These are phyloP conservation scores for Leucosticte australis DNA, from an alignment of 2,113 vertebrate species.

Conservation along the genomic window DNA sequence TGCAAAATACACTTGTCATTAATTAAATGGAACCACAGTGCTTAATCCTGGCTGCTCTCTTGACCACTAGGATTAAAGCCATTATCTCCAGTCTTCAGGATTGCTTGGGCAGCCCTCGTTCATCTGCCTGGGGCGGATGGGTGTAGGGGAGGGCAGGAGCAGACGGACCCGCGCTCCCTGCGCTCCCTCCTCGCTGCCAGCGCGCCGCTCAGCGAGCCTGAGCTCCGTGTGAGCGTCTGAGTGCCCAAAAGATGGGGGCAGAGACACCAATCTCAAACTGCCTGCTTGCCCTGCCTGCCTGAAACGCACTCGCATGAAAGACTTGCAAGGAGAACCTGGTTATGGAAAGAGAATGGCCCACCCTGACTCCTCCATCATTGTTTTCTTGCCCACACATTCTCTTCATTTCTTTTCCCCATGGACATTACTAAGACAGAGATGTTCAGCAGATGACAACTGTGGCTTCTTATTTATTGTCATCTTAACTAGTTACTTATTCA, in stretches of 20 bases:
- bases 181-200: background rate
- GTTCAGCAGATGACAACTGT: background rate
- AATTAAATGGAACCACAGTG: background rate
- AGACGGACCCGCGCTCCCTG: background rate
- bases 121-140: fast-evolving
- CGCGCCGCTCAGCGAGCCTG: fast-evolving
- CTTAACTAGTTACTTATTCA: background rate
- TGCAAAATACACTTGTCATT: background rate
- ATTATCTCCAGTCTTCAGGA: background rate
- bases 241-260: background rate
- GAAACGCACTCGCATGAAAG: fast-evolving
- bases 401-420: background rate
- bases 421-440: background rate
- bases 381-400: background rate
- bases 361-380: background rate
- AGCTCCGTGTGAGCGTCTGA: background rate
- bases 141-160: background rate
- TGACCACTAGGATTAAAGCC: background rate
- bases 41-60: constrained; percentile 2
- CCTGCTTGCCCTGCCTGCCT: background rate
- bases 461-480: background rate
- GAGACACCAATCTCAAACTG: background rate
- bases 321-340: background rate
- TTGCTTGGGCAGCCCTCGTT: background rate
- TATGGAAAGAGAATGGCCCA: background rate